phyloP scores from a whole-genome alignment of 1,140 invertebrate genomes.

The Anastrepha ludens region DNA sequence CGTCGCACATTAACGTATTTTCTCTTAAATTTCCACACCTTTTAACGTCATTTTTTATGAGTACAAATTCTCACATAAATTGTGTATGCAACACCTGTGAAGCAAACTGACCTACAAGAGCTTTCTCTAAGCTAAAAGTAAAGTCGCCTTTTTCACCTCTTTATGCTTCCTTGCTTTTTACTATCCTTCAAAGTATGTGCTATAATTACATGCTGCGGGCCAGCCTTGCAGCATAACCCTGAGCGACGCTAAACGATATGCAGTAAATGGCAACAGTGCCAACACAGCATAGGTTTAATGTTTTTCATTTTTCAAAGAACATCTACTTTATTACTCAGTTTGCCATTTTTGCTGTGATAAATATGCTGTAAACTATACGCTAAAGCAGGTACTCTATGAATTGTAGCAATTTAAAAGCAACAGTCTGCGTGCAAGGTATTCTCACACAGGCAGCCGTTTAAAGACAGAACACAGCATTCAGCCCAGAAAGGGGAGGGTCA shows the following conservation, averaged over 20 bases:
- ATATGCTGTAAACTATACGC: background rate
- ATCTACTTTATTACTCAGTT: too few species aligned
- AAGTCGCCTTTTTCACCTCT: background rate
- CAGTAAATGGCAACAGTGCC: too few species aligned
- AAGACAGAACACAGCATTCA: background rate
- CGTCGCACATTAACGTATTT: too few species aligned
- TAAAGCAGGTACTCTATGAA: background rate
- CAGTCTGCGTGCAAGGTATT: background rate
- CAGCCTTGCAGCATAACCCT: background rate
- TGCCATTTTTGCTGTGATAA: background rate
- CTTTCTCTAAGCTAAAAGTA: too few species aligned
- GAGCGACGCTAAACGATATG: too few species aligned
- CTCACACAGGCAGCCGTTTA: background rate
- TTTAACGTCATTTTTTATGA: too few species aligned
- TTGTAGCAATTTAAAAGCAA: background rate
- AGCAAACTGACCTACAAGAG: conserved; percentile 2
- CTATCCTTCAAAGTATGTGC: background rate
- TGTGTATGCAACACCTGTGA: too few species aligned
- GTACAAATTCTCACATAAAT: too few species aligned
- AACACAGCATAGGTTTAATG: too few species aligned
- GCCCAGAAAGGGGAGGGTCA: background rate
- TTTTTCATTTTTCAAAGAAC: too few species aligned
- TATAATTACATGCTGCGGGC: background rate
- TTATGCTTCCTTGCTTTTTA: background rate
- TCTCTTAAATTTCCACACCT: too few species aligned